Evolutionary conservation across 2,888 invertebrate species (phyloP).

Genomic region (Dione vanillae): DNA sequence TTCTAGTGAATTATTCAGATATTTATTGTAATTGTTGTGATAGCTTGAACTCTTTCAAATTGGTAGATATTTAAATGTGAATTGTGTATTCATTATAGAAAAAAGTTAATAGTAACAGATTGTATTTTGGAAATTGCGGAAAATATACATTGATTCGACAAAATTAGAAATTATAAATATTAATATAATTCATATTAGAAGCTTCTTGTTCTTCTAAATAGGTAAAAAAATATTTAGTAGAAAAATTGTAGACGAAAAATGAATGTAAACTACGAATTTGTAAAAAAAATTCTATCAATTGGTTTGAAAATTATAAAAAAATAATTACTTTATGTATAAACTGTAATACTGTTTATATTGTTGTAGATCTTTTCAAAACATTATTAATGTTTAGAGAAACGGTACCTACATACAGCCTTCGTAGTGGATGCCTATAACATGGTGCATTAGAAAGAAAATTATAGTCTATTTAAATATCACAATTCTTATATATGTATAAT

Average conservation of each 20-base stretch:
- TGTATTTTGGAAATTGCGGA: conserved; percentile 21
- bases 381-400: conserved; percentile 39
- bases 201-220: conserved; percentile 12
- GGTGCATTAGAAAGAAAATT: conserved; percentile 67
- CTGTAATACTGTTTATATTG: conserved; percentile 30
- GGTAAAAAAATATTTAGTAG: conserved; percentile 10
- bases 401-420: conserved; percentile 77
- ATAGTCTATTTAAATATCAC: conserved; percentile 34
- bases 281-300: conserved; percentile 10
- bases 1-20: conserved; percentile 48
- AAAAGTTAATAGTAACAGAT: neutral
- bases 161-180: neutral
- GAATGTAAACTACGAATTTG: conserved; percentile 17
- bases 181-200: conserved; percentile 10
- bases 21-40: conserved; percentile 29
- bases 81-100: conserved; percentile 1
- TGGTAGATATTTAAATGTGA: neutral
- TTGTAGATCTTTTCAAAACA: conserved; percentile 37
- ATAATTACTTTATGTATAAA: conserved; percentile 27
- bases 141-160: conserved; percentile 15
- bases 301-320: conserved; percentile 16
- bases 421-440: conserved; percentile 65
- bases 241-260: conserved; percentile 10
- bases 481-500: conserved; percentile 16
- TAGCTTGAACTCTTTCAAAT: conserved; percentile 14